These are phyloP conservation scores for Pachyuromys duprasi DNA, from an alignment of 2,797 vertebrate genomes.

Conservation along the genomic window DNA sequence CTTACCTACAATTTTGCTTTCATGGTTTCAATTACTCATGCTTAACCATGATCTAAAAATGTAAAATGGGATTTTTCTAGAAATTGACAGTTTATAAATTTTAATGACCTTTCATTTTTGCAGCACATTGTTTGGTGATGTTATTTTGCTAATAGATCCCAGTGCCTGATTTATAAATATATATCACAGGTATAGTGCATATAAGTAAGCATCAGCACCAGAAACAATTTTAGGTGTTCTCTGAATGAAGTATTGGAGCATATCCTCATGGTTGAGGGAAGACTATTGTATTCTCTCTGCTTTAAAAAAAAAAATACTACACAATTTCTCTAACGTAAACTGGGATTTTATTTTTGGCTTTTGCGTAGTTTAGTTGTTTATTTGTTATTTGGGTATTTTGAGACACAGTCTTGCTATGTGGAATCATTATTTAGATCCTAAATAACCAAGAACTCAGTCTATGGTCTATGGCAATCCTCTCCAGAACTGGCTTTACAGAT, in stretches of 20 bases:
- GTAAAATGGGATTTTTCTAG: background rate
- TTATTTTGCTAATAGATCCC: background rate
- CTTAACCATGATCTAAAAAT: background rate
- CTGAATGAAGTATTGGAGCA: background rate
- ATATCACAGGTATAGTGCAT: background rate
- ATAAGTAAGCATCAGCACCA: background rate
- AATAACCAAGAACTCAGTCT: background rate
- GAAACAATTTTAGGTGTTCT: too few relatives aligned
- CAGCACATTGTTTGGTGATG: background rate
- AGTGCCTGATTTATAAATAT: background rate
- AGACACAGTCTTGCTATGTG: background rate
- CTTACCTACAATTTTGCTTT: background rate
- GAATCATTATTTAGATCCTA: background rate
- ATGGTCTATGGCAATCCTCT: background rate
- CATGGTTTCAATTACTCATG: background rate
- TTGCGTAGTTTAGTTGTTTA: background rate
- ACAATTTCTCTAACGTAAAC: background rate
- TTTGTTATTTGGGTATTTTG: background rate
- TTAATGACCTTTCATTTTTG: background rate
- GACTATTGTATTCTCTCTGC: background rate
- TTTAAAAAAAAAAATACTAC: background rate
- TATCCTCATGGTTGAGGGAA: background rate
- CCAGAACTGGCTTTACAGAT: background rate
- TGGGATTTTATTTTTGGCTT: background rate
- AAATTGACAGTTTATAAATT: background rate